Evolutionary conservation across 2,797 vertebrate genomes (phyloP).

Genomic region (Denticeps clupeoides): DNA sequence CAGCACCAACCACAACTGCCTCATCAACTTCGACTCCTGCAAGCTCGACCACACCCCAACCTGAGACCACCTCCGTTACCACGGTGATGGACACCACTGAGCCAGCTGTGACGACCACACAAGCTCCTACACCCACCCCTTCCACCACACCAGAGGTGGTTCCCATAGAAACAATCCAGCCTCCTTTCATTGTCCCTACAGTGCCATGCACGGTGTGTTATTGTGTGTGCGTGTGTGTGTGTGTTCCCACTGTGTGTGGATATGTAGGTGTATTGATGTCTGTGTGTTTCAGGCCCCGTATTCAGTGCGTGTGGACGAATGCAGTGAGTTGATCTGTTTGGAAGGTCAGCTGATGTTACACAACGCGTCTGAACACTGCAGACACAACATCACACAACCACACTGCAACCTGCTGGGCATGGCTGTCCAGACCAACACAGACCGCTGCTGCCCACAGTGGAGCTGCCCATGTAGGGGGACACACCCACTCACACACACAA

Average conservation of each 20-base stretch:
- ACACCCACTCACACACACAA: background rate
- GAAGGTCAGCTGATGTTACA: slow-evolving; percentile 80
- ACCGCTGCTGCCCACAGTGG: slow-evolving; percentile 91
- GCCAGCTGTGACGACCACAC: slow-evolving; percentile 25
- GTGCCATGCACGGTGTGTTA: slow-evolving; percentile 54
- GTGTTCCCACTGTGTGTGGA: background rate
- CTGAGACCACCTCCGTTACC: slow-evolving; percentile 27
- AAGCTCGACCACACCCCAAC: slow-evolving; percentile 28
- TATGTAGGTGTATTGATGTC: background rate
- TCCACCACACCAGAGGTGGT: slow-evolving; percentile 29
- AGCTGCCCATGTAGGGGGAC: slow-evolving; percentile 83
- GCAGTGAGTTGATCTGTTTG: slow-evolving; percentile 88
- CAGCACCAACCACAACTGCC: slow-evolving; percentile 24
- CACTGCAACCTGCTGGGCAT: slow-evolving; percentile 87
- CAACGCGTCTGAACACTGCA: slow-evolving; percentile 85
- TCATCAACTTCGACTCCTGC: slow-evolving; percentile 21
- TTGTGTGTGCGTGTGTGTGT: background rate
- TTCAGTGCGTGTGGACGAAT: slow-evolving; percentile 80
- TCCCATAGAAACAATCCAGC: slow-evolving; percentile 29
- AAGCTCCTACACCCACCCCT: slow-evolving; percentile 19
- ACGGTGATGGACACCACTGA: slow-evolving; percentile 24
- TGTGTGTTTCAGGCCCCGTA: slow-evolving; percentile 65
- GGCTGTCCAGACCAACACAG: slow-evolving; percentile 80
- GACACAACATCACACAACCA: slow-evolving; percentile 72
- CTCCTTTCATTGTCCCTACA: slow-evolving; percentile 49